Conservation (phyloP, 92 coral and sea anemone genomes). For the Porites rus region DNA sequence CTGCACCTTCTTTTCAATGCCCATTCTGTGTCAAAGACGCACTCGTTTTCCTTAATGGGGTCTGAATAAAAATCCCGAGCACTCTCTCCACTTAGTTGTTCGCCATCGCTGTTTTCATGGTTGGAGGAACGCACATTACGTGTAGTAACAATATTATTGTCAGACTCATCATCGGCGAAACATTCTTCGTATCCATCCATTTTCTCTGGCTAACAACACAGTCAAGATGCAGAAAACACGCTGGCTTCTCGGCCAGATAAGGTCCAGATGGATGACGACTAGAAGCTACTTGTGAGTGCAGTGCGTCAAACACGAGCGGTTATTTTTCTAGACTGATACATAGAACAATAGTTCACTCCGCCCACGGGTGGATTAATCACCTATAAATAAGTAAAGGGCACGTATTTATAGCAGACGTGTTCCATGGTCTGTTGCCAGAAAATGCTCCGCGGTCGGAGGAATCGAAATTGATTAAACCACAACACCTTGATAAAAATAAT, state of each 20-base stretch:
- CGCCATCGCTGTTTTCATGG: not conserved
- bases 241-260: not conserved
- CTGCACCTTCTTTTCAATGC: conserved; percentile 59
- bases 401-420: conserved; percentile 20
- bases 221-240: not conserved
- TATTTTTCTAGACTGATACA: too few relatives aligned
- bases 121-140: not conserved
- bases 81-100: not conserved
- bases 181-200: conserved; percentile 68
- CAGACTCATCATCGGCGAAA: conserved; percentile 80
- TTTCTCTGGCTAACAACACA: not conserved
- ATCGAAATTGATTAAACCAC: conserved; percentile 6
- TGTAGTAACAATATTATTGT: not conserved
- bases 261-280: too few relatives aligned
- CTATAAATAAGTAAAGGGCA: conserved; percentile 13
- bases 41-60: conserved; percentile 53
- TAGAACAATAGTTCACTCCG: not conserved
- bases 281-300: not conserved
- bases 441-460: not conserved
- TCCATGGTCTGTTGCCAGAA: conserved; percentile 8
- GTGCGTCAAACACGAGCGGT: not conserved
- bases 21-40: conserved; percentile 77
- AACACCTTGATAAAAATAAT: not conserved
- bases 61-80: conserved; percentile 18
- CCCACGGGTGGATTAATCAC: conserved; percentile 1